phyloP scores from a whole-genome alignment of 2,797 vertebrate genomes.

The Hydrolagus colliei region DNA sequence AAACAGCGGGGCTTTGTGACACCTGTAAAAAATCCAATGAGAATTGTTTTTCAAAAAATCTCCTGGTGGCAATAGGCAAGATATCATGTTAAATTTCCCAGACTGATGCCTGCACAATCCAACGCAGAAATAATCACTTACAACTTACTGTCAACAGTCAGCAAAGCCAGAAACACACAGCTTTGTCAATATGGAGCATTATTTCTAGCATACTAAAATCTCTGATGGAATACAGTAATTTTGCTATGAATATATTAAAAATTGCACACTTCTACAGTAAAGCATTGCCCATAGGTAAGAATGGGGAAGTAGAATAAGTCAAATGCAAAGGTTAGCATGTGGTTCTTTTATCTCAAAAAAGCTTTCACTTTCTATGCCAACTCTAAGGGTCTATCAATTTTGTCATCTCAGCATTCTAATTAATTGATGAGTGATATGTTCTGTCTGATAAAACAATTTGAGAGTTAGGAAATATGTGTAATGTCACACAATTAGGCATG shows the following conservation, averaged over 20 bases:
- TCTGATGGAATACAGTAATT: neutral
- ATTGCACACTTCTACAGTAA: too few species aligned
- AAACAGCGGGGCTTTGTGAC: neutral
- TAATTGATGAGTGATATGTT: too few species aligned
- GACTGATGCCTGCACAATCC: neutral
- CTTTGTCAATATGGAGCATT: neutral
- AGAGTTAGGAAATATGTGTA: too few species aligned
- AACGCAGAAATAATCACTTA: neutral
- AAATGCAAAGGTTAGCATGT: too few species aligned
- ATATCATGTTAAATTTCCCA: neutral
- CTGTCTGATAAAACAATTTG: too few species aligned
- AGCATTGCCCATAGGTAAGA: too few species aligned
- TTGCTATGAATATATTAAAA: neutral
- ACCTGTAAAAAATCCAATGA: neutral
- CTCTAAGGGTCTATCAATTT: too few species aligned
- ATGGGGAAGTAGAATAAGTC: too few species aligned
- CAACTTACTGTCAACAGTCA: conserved; percentile 1
- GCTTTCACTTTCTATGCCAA: too few species aligned
- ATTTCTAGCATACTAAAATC: neutral
- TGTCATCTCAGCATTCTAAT: too few species aligned
- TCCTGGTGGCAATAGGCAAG: neutral
- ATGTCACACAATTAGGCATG: too few species aligned
- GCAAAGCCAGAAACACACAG: neutral
- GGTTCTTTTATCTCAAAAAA: too few species aligned
- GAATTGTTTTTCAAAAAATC: neutral